Percentiles rank a stretch among this genome's conserved stretches.
These are phyloP conservation scores for Charina bottae DNA, from an alignment of 2,113 vertebrate genomes.

Conservation along the genomic window DNA sequence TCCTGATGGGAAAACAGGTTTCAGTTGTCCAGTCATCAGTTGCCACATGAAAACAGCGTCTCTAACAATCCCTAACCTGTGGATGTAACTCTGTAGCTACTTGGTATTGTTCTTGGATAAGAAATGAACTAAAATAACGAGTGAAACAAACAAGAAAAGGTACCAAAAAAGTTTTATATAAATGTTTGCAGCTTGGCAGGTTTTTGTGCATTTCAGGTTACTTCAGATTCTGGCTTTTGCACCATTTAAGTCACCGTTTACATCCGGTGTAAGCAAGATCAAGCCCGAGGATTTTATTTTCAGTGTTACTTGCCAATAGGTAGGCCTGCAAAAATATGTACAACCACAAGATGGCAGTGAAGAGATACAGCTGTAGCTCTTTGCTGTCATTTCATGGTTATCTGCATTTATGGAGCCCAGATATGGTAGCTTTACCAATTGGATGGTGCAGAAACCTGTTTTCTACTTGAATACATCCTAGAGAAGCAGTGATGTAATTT, in stretches of 20 bases:
- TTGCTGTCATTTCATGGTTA: not conserved
- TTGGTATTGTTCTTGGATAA: not conserved
- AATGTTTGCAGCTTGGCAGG: not conserved
- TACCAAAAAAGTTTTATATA: not conserved
- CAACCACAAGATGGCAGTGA: not conserved
- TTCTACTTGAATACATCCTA: no score
- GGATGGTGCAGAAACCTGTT: not conserved
- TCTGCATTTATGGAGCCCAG: not conserved
- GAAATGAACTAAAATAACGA: not conserved
- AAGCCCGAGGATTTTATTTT: not conserved
- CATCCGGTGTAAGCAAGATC: not conserved
- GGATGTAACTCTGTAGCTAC: not conserved
- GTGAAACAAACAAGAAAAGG: not conserved
- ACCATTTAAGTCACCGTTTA: not conserved
- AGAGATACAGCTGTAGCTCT: not conserved
- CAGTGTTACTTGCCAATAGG: not conserved
- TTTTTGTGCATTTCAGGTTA: not conserved
- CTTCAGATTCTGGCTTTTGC: not conserved
- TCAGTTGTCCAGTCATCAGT: not conserved
- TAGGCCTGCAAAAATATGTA: not conserved
- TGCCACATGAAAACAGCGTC: not conserved
- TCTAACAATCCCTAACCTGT: fast-evolving
- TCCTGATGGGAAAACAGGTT: fast-evolving
- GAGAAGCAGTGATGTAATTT: not conserved
- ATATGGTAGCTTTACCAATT: not conserved